Evolutionary conservation across 2,888 invertebrate genomes (phyloP).

Genomic region (Rapana venosa): DNA sequence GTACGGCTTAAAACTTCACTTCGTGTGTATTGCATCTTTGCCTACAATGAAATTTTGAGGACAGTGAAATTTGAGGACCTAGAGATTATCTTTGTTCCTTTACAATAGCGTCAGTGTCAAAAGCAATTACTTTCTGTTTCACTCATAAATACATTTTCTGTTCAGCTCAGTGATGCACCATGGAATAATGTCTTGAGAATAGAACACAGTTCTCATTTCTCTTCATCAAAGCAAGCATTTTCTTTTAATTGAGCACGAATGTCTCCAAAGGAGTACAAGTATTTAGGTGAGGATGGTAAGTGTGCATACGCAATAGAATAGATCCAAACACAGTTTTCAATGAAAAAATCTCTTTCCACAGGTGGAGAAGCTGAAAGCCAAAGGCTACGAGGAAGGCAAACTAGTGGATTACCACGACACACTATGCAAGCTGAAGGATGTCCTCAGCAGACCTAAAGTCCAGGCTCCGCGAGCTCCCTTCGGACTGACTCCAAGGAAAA

Average conservation of each 20-base stretch:
- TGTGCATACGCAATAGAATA: background rate
- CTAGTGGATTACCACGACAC: constrained; percentile 44
- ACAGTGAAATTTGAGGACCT: no score
- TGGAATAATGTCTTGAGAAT: no score
- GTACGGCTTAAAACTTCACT: no score
- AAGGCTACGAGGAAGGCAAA: constrained; percentile 41
- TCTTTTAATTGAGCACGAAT: background rate
- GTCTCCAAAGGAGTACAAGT: background rate
- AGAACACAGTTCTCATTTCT: background rate
- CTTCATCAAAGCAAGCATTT: no score
- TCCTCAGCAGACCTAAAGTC: constrained; percentile 38
- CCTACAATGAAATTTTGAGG: no score
- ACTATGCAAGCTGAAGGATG: constrained; percentile 34
- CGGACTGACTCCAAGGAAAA: background rate
- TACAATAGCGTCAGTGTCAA: no score
- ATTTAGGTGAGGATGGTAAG: background rate
- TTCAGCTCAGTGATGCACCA: no score
- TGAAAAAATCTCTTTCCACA: background rate
- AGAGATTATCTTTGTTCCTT: no score
- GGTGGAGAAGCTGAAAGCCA: constrained; percentile 38
- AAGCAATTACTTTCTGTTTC: no score
- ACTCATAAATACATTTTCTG: no score
- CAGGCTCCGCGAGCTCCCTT: background rate
- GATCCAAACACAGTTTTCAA: no score
- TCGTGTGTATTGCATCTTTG: no score